These are phyloP conservation scores for Erethizon dorsatum DNA, from an alignment of 2,797 vertebrate genomes.

Conservation along the genomic window DNA sequence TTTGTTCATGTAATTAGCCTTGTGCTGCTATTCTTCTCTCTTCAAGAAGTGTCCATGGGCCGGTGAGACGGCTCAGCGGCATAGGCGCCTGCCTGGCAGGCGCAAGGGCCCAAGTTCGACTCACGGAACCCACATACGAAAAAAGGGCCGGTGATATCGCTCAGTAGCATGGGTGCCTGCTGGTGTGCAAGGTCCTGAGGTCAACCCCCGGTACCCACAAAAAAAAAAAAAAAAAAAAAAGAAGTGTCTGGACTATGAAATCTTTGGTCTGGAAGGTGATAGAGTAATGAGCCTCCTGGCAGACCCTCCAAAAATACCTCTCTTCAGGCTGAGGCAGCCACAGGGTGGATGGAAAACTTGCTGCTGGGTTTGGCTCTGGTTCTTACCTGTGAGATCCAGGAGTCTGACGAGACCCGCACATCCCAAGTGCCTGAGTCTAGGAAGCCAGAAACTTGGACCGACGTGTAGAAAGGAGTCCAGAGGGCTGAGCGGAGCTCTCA, in stretches of 20 bases:
- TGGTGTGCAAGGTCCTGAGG: too few relatives aligned
- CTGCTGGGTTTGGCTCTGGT: too few relatives aligned
- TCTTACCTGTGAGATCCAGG: background rate
- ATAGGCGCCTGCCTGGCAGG: too few relatives aligned
- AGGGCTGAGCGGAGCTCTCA: background rate
- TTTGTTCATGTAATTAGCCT: background rate
- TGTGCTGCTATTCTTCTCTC: background rate
- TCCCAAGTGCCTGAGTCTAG: background rate
- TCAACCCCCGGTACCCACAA: too few relatives aligned
- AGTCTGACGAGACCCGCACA: background rate
- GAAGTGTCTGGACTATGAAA: background rate
- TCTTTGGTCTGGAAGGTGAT: background rate
- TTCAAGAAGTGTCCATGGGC: background rate
- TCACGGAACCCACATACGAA: too few relatives aligned
- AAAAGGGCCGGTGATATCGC: too few relatives aligned
- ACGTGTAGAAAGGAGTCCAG: background rate
- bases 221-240: background rate
- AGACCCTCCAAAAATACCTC: background rate
- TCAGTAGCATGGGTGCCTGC: too few relatives aligned
- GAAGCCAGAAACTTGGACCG: background rate
- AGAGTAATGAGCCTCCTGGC: background rate
- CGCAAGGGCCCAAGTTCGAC: too few relatives aligned
- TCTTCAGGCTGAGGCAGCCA: background rate
- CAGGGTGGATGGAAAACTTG: background rate
- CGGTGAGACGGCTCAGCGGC: too few relatives aligned